Base-by-base conservation (phyloP, 1,140 invertebrate genomes). In the Drosophila busckii region DNA sequence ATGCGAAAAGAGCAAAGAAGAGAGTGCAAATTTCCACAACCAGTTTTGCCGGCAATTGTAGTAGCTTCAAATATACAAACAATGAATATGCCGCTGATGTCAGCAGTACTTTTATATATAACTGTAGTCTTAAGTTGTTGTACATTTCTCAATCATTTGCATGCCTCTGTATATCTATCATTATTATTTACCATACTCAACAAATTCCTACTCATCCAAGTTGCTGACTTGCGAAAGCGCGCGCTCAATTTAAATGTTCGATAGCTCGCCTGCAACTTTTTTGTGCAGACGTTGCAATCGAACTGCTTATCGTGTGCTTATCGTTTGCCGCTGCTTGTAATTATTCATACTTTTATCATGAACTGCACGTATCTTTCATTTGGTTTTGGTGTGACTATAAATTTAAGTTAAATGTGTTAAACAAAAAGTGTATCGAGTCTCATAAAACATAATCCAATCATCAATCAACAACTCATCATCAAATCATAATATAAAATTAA, bases 371-470 rank as follows among this genome's bases (percentile, higher is more conserved):
- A 9, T 56, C n/a, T 28, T 62, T 67, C 10, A 50, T 66, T 71
- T 71, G 56, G 58, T 17, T 63, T 46, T 58, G 56, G 53, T 55
- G 42, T 12, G 15, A 37, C n/a, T 23, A 35, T 25, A 50, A 26
- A 4, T 20, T 23, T 41, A 31, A 1, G 26, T 55, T 26, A 3
- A 34, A 62, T 61, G 34, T 48, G 58, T 68, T n/a, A n/a, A 71
- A 41, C 5, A n/a, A 46, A 49, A 50, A 50, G 59, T 41, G 52
- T 40, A 52, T 19, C 28, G 56, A 50, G 26, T 6, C 16, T 26
- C 6, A 48, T 25, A 8, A 10, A 37, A 16, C 22, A 16, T 13
- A 22, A 31, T 16, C 16, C 38, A 4, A 54, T 31, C 38, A 45
- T 28, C 49, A 52, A 37, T 15, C 8, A 48, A 31, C n/a, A n/a